Evolutionary conservation across 1,140 invertebrate genomes (phyloP).

Genomic region (Drosophila ficusphila): DNA sequence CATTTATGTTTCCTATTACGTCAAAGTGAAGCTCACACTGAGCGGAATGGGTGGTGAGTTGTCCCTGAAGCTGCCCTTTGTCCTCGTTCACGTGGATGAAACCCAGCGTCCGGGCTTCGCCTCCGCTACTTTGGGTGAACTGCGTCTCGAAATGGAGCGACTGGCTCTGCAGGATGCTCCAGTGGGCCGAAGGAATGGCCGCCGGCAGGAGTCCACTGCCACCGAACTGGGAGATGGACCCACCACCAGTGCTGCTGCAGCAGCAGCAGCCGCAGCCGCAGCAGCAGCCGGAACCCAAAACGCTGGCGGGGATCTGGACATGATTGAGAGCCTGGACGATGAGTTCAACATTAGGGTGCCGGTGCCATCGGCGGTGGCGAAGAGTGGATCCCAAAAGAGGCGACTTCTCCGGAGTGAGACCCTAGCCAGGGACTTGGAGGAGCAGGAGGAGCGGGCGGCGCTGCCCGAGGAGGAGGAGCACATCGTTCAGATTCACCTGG

Average conservation of each 20-base stretch:
- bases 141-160: constrained; percentile 63
- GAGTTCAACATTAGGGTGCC: constrained; percentile 63
- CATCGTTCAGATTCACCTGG: constrained; percentile 62
- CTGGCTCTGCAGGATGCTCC: constrained; percentile 70
- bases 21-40: constrained; percentile 92
- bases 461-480: constrained; percentile 41
- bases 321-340: constrained; percentile 66
- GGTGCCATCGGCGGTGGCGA: constrained; percentile 52
- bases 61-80: constrained; percentile 92
- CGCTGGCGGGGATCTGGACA: constrained; percentile 17
- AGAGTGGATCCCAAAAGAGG: constrained; percentile 33
- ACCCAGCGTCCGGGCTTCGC: constrained; percentile 35
- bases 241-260: constrained; percentile 63
- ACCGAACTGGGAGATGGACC: constrained; percentile 39
- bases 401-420: constrained; percentile 75
- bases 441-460: constrained; percentile 15
- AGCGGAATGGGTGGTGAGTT: constrained; percentile 92
- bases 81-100: constrained; percentile 85
- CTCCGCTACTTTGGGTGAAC: constrained; percentile 45
- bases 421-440: constrained; percentile 63
- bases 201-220: neutral
- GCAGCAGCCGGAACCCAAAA: neutral
- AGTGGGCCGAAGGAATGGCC: constrained; percentile 39
- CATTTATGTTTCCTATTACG: constrained; percentile 95
- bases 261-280: constrained; percentile 28